Evolutionary conservation across 1,140 invertebrate species (phyloP).

Genomic region (Chironomus striatipennis): DNA sequence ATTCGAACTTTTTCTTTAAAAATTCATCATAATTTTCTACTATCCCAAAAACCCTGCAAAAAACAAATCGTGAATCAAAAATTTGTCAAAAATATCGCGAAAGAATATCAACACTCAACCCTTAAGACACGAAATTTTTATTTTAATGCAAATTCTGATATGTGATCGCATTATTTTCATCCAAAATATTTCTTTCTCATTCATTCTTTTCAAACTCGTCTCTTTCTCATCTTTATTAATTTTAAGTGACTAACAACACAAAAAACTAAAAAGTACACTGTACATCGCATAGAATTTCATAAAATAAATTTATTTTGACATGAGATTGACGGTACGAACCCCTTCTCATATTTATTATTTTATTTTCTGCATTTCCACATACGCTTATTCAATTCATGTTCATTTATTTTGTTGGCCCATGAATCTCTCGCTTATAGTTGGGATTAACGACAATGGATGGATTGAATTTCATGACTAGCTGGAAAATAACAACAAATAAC

Average conservation of each 20-base stretch:
- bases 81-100: too few relatives aligned
- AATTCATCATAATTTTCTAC: too few relatives aligned
- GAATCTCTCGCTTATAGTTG: background rate
- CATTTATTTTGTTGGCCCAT: background rate
- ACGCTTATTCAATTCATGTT: background rate
- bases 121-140: too few relatives aligned
- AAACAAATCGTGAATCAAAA: too few relatives aligned
- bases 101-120: too few relatives aligned
- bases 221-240: background rate
- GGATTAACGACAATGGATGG: slow-evolving; percentile 6
- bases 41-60: too few relatives aligned
- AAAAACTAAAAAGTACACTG: background rate
- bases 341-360: background rate
- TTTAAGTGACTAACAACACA: background rate
- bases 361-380: background rate
- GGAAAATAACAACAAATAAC: too few relatives aligned
- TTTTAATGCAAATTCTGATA: too few relatives aligned
- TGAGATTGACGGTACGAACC: background rate
- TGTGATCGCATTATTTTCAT: too few relatives aligned
- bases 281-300: background rate
- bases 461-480: slow-evolving; percentile 8
- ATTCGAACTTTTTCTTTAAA: too few relatives aligned
- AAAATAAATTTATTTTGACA: slow-evolving; percentile 12
- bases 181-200: too few relatives aligned
- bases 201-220: too few relatives aligned